phyloP scores from a whole-genome alignment of 2,888 invertebrate genomes.

The Epirrhoe alternata region DNA sequence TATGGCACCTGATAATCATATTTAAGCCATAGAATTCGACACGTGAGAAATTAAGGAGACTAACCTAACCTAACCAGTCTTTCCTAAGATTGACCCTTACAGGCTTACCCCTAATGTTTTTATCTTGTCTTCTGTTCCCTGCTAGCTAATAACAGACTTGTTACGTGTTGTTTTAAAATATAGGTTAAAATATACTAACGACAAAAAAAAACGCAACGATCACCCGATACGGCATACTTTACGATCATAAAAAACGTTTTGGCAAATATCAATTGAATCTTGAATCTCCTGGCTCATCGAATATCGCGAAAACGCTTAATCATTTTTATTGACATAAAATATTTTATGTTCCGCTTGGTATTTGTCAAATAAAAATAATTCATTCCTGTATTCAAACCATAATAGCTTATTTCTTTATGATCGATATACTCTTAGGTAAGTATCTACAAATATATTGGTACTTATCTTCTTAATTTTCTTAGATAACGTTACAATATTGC shows the following conservation, averaged over 20 bases:
- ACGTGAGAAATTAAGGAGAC: no score
- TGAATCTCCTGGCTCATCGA: neutral
- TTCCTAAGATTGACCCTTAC: no score
- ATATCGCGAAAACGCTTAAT: neutral
- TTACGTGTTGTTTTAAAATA: no score
- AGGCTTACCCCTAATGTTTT: no score
- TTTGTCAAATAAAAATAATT: constrained; percentile 1
- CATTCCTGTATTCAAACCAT: neutral
- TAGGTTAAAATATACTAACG: no score
- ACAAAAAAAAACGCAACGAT: no score
- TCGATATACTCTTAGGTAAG: neutral
- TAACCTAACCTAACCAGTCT: no score
- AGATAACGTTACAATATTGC: constrained; percentile 3
- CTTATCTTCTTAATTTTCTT: constrained; percentile 11
- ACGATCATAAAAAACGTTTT: neutral
- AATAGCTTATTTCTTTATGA: neutral
- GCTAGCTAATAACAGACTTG: no score
- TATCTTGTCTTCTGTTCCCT: no score
- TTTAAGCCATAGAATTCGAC: neutral
- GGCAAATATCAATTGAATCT: neutral
- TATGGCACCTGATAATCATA: constrained; percentile 78
- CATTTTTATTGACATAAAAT: neutral
- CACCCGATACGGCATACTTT: no score
- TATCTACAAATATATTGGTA: constrained; percentile 1
- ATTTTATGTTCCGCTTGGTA: neutral